Evolutionary conservation across 2,888 invertebrate genomes (phyloP).

Genomic region (Cephonodes hylas): DNA sequence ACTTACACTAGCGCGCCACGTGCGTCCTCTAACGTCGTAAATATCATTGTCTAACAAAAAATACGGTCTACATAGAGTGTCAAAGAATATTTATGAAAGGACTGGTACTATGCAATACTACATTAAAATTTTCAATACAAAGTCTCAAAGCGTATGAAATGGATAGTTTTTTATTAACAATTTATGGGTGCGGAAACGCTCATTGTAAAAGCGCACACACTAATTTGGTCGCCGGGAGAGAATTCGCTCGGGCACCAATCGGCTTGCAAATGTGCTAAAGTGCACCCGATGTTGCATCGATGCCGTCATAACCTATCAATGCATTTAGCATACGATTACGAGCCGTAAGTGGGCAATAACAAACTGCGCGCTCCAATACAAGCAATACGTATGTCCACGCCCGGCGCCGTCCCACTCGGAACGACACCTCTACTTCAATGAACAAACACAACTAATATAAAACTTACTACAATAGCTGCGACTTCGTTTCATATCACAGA

Average conservation of each 20-base stretch:
- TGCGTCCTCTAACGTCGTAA: not conserved
- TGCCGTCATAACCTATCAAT: not conserved
- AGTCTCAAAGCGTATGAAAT: not conserved
- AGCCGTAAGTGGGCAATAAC: not conserved
- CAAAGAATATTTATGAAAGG: not conserved
- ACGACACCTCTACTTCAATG: slow-evolving; percentile 24
- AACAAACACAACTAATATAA: slow-evolving; percentile 34
- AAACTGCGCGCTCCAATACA: no score
- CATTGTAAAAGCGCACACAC: not conserved
- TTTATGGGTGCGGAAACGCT: not conserved
- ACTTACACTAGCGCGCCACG: not conserved
- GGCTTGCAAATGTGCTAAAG: not conserved
- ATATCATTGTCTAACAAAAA: not conserved
- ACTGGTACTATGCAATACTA: not conserved
- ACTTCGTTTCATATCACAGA: slow-evolving; percentile 56
- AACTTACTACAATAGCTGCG: slow-evolving; percentile 35
- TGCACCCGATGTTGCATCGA: not conserved
- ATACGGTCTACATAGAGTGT: not conserved
- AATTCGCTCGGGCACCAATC: no score
- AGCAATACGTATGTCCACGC: not conserved
- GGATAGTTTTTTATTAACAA: not conserved
- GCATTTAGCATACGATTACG: not conserved
- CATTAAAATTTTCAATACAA: not conserved
- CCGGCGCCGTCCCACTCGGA: not conserved
- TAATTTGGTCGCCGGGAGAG: not conserved